Base-by-base conservation (phyloP, 2,797 vertebrate genomes). In the Takifugu ocellatus region DNA sequence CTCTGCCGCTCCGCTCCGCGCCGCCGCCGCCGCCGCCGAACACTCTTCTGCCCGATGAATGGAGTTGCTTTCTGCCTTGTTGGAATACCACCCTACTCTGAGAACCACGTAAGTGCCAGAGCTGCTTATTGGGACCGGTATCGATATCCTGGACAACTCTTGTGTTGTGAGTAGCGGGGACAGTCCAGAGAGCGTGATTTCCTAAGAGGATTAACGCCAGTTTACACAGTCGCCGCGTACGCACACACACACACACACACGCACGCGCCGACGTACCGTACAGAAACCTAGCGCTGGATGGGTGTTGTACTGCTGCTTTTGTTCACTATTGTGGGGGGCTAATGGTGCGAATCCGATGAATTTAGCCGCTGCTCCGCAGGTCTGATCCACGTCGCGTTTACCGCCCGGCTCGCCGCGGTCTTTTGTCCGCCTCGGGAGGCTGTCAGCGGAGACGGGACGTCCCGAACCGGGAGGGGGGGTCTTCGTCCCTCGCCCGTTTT, bases 31-130 rank as follows among this genome's bases (percentile, higher is more conserved):
- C 55, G 75, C 83, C 68, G 71, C 77, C 54, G 1, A 69, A 87
- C 88, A 71, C 78, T 79, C 81, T 75, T 87, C 89, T 79, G 83
- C 87, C 94, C 91, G 92, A 98, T 98, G 96, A 98, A 98, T 98
- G 96, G 96, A 93, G 96, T 98, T 92, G 94, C 95, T 66, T 98
- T 98, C 87, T 98, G 96, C 93, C 94, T 98, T 91, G 96, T 98
- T 92, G 96, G 96, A 93, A 97, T 96, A 90, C 96, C 96, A 58
- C 94, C 95, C 80, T 90, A 91, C 84, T 79, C 89, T 72, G 92
- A 92, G 74, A 88, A 89, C 85, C 92, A 92, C 90, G 94, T 94
- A 90, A 93, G 91, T 91, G 50, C 46, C 46, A 11, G 31, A 33
- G 31, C 49, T 15, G 44, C 3, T 36, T 25, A 5, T 11, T 1